Conservation (phyloP, 2,888 invertebrate genomes). For the Andrena dorsata region DNA sequence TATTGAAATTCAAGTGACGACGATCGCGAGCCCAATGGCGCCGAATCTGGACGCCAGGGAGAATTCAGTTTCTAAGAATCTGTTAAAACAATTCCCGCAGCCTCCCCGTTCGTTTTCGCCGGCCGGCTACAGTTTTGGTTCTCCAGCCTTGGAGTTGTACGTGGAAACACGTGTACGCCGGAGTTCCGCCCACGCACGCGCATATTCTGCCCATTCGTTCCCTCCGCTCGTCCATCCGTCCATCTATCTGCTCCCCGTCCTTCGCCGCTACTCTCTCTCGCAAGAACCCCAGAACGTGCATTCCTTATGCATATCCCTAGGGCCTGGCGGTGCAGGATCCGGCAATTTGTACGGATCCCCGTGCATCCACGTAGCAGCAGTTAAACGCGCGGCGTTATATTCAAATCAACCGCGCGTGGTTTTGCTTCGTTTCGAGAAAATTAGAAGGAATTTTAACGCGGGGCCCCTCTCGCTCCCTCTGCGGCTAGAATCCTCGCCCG, state of each 20-base stretch:
- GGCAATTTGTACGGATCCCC: constrained; percentile 71
- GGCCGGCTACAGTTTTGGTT: constrained; percentile 77
- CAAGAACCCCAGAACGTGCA: constrained; percentile 67
- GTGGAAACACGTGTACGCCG: constrained; percentile 65
- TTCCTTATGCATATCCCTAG: constrained; percentile 73
- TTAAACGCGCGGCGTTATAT: constrained; percentile 67
- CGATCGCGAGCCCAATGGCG: no score
- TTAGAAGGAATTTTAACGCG: constrained; percentile 59
- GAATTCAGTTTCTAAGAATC: constrained; percentile 3
- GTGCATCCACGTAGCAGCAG: constrained; percentile 66
- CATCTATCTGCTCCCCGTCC: constrained; percentile 63
- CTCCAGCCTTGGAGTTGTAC: constrained; percentile 75
- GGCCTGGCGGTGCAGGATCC: constrained; percentile 73
- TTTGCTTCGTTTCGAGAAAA: constrained; percentile 61
- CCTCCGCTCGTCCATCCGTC: constrained; percentile 63
- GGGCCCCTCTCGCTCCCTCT: neutral
- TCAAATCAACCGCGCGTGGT: constrained; percentile 53
- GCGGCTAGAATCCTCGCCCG: constrained; percentile 1
- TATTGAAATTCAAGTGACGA: no score
- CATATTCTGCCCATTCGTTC: constrained; percentile 65
- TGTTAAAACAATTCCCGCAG: constrained; percentile 32
- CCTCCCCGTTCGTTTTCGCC: constrained; percentile 36
- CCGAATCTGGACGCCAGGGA: no score
- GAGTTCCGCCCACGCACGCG: constrained; percentile 79
- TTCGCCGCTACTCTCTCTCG: constrained; percentile 61